Evolutionary conservation across 2,797 vertebrate genomes (phyloP), one percentile per base, ranked within the genome.

Genomic region (Myioborus melanocephalus): DNA sequence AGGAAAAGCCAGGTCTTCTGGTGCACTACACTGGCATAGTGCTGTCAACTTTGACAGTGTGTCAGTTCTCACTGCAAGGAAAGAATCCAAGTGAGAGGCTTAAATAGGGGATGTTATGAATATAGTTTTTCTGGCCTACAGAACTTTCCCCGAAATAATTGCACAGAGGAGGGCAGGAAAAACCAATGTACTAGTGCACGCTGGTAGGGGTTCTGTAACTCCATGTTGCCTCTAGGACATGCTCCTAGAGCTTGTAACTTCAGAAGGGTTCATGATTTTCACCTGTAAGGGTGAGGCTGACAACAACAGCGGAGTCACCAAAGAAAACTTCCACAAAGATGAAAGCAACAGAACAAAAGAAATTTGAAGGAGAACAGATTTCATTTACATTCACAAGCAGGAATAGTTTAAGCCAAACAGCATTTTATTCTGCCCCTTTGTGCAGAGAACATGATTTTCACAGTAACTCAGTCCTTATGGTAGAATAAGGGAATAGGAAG

Each of bases 281-380:
- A 72, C 32, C 65, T 65, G 26, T 52, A 72, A 72, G 57, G 79
- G 47, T 39, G 44, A 79, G 47, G 52, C 32, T 72, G 81, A 50
- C 14, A 23, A 69, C 44, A 22, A 72, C n/a, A 52, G 72, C 85
- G 61, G 35, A 77, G 32, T 59, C 69, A 59, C 55, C 39, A 66
- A 82, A 37, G 73, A 76, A 89, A 83, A 75, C 14, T 43, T 83
- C 46, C 59, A 69, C 44, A 27, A 76, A 76, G 63, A 59, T 59
- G 86, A 95, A 93, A 85, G 27, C 73, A 76, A n/a, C 69, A 73
- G 72, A 91, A 90, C 39, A 61, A 78, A 93, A 87, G 59, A 90
- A 77, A 73, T 43, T 46, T 11, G 37, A 53, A 72, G 30, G n/a
- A 72, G 49, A 89, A 80, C 18, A 69, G 55, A 76, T 78, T 83